phyloP scores from a whole-genome alignment of 2,888 invertebrate species.

The Rapana venosa region DNA sequence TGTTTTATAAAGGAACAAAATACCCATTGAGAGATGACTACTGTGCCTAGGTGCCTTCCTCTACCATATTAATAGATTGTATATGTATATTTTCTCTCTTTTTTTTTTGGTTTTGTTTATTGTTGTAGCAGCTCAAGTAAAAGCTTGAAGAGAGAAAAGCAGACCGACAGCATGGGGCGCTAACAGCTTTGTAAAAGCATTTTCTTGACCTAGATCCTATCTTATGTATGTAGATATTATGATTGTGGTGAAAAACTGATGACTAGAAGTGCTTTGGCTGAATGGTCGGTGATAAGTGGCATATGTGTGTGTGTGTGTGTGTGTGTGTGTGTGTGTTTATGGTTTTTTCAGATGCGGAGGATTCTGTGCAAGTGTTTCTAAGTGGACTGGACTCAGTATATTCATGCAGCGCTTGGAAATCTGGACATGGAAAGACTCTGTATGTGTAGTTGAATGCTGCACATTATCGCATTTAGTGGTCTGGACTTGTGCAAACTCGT shows the following conservation, averaged over 20 bases:
- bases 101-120: not conserved
- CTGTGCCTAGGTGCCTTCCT: too few relatives aligned
- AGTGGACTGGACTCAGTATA: not conserved
- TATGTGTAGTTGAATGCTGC: not conserved
- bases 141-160: not conserved
- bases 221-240: not conserved
- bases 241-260: too few relatives aligned
- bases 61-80: too few relatives aligned
- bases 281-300: too few relatives aligned
- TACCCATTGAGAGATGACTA: too few relatives aligned
- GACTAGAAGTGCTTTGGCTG: too few relatives aligned
- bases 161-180: not conserved
- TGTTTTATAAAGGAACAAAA: too few relatives aligned
- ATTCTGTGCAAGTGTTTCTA: not conserved
- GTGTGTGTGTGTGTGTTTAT: not conserved
- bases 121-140: not conserved
- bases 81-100: not conserved
- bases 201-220: constrained; percentile 13
- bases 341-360: not conserved
- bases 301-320: not conserved
- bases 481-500: not conserved
- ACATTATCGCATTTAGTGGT: not conserved
- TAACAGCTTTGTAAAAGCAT: not conserved
- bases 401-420: not conserved
- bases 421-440: not conserved